phyloP scores from a whole-genome alignment of 2,113 vertebrate genomes.

The Oryzias woworae region DNA sequence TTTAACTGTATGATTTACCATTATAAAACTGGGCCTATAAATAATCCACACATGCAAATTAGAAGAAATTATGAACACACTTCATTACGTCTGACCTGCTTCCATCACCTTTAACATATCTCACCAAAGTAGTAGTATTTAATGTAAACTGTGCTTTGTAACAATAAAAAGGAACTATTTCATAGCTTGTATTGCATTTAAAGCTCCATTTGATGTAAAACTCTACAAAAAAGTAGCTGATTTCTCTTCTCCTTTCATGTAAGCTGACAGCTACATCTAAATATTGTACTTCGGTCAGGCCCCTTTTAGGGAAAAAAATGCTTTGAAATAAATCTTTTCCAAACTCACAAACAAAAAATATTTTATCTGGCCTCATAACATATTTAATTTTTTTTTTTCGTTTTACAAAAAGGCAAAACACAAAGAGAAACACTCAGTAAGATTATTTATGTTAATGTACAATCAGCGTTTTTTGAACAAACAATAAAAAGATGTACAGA shows the following conservation, averaged over 20 bases:
- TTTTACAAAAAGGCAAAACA: slow-evolving; percentile 64
- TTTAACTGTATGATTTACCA: no score
- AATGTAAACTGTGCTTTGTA: no score
- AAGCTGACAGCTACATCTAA: slow-evolving; percentile 11
- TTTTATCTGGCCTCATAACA: slow-evolving; percentile 20
- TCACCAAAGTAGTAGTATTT: no score
- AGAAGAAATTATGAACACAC: no score
- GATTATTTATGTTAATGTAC: slow-evolving; percentile 83
- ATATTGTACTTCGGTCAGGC: no score
- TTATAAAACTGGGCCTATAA: no score
- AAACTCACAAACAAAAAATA: slow-evolving; percentile 4
- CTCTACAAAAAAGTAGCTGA: slow-evolving; percentile 37
- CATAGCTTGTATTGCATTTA: no score
- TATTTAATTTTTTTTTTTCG: slow-evolving; percentile 4
- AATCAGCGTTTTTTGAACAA: slow-evolving; percentile 78
- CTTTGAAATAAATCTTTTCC: background rate
- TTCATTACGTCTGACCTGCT: no score
- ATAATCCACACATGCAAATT: no score
- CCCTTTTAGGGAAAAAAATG: no score
- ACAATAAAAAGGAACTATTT: no score
- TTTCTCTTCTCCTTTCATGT: slow-evolving; percentile 38
- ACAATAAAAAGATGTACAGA: slow-evolving; percentile 78
- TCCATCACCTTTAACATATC: no score
- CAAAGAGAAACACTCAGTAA: slow-evolving; percentile 71
- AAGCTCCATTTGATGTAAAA: slow-evolving; percentile 16